phyloP scores from a whole-genome alignment of 2,113 vertebrate genomes.

The Urocitellus parryii region DNA sequence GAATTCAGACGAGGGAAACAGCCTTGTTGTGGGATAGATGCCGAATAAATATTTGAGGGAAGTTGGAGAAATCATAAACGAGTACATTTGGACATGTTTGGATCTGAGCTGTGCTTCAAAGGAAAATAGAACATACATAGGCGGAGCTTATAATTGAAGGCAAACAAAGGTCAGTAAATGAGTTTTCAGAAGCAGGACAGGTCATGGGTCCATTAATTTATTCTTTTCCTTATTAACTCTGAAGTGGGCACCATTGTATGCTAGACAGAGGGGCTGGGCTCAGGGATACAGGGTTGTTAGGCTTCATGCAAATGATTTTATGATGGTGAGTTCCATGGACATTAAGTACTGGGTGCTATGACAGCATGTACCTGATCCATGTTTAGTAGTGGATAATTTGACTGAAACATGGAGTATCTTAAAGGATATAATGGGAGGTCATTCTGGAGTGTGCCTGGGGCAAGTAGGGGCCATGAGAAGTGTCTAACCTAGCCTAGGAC shows the following conservation, averaged over 20 bases:
- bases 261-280: background rate
- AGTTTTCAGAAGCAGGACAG: background rate
- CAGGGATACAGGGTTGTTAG: background rate
- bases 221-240: background rate
- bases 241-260: background rate
- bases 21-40: background rate
- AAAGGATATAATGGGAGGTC: background rate
- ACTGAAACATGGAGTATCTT: background rate
- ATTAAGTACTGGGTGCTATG: background rate
- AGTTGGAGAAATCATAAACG: background rate
- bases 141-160: background rate
- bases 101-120: background rate
- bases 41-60: background rate
- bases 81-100: background rate
- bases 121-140: background rate
- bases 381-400: background rate
- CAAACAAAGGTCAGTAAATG: background rate
- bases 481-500: background rate
- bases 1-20: background rate
- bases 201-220: background rate
- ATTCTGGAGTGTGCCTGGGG: background rate
- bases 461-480: background rate
- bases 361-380: background rate
- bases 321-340: background rate
- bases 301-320: background rate